Conservation (phyloP, 2,797 vertebrate genomes). For the Distichodus sexfasciatus region DNA sequence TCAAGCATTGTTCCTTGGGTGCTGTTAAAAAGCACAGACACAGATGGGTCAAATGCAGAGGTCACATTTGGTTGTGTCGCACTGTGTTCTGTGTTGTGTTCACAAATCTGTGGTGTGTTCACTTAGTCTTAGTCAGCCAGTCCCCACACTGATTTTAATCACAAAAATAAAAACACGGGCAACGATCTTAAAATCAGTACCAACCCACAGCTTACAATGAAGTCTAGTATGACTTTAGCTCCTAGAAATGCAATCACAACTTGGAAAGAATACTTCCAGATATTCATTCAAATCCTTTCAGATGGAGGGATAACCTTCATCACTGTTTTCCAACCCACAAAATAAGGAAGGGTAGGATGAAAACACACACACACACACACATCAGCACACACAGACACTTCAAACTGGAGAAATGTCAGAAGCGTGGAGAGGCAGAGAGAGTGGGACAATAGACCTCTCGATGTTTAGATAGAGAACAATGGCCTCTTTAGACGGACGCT, state of each 20-base stretch:
- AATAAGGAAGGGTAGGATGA: constrained; percentile 14
- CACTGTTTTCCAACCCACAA: constrained; percentile 39
- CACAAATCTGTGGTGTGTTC: no score
- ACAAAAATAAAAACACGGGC: neutral
- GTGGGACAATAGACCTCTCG: constrained; percentile 67
- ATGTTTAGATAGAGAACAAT: constrained; percentile 77
- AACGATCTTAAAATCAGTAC: neutral
- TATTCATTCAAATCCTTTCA: constrained; percentile 46
- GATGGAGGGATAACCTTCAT: constrained; percentile 51
- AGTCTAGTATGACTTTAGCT: neutral
- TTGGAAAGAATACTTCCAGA: constrained; percentile 25
- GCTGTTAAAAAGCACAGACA: no score
- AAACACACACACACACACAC: constrained; percentile 49
- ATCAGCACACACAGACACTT: constrained; percentile 53
- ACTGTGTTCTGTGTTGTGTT: no score
- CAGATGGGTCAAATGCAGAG: no score
- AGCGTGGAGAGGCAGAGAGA: constrained; percentile 60
- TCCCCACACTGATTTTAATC: no score
- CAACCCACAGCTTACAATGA: neutral
- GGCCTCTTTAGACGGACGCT: constrained; percentile 68
- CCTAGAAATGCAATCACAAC: constrained; percentile 18
- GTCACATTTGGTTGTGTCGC: no score
- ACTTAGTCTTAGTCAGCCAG: no score
- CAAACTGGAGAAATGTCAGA: constrained; percentile 72
- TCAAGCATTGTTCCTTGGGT: no score